These are phyloP conservation scores for Albula goreensis DNA, from an alignment of 2,113 vertebrate species.

Conservation along the genomic window DNA sequence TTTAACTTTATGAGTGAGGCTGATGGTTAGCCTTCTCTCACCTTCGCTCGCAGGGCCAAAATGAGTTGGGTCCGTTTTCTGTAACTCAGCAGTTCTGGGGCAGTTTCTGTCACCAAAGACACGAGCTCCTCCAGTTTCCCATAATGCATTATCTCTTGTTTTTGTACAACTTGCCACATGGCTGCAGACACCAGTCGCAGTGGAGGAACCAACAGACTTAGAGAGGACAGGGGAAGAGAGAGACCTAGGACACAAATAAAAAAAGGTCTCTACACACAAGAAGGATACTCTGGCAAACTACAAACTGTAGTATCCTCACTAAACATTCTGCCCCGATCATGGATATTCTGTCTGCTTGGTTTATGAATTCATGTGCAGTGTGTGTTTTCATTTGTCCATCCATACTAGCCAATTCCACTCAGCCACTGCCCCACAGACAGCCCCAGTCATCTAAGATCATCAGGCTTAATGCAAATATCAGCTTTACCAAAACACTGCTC, in stretches of 20 bases:
- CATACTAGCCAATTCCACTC: too few relatives aligned
- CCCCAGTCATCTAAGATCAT: too few relatives aligned
- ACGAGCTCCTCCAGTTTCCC: constrained; percentile 56
- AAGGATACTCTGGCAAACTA: too few relatives aligned
- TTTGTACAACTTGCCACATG: constrained; percentile 47
- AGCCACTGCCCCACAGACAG: too few relatives aligned
- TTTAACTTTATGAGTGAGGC: neutral
- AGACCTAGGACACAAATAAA: neutral
- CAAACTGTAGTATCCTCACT: too few relatives aligned
- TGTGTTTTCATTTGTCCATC: too few relatives aligned
- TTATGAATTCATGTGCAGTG: too few relatives aligned
- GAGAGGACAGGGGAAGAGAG: neutral
- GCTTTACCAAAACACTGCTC: too few relatives aligned
- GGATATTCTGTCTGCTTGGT: too few relatives aligned
- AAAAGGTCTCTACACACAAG: neutral
- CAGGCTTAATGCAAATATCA: too few relatives aligned
- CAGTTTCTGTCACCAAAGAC: constrained; percentile 41
- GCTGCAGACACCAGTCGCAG: constrained; percentile 49
- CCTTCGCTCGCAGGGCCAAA: constrained; percentile 62
- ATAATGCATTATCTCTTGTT: constrained; percentile 43
- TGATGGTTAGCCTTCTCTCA: constrained; percentile 23
- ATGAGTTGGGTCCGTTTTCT: constrained; percentile 59
- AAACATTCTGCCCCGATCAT: too few relatives aligned
- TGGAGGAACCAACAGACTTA: neutral
- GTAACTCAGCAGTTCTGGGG: constrained; percentile 54